phyloP scores from a whole-genome alignment of 2,888 invertebrate genomes.

The Gymnocheta viridis region DNA sequence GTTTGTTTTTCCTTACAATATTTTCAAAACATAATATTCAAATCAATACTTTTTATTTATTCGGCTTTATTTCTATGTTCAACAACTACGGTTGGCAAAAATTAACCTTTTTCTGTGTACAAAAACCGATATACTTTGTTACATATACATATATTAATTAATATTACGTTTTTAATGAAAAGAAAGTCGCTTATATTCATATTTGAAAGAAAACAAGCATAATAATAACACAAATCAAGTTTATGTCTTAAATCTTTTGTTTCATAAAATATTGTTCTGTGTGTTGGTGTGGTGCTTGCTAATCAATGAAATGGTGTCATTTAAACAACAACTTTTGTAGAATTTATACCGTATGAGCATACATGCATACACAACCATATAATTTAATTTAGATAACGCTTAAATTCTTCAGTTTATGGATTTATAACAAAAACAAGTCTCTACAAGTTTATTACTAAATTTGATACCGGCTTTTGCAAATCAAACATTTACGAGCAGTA shows the following conservation, averaged over 20 bases:
- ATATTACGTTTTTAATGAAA: not conserved
- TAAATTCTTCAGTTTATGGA: constrained; percentile 29
- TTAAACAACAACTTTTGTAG: constrained; percentile 40
- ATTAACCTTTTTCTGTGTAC: not conserved
- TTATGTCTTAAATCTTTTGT: constrained; percentile 62
- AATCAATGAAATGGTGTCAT: constrained; percentile 46
- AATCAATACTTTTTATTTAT: too few species aligned
- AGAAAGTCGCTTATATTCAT: constrained; percentile 5
- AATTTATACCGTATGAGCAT: not conserved
- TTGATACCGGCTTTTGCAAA: constrained; percentile 55
- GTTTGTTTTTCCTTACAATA: too few species aligned
- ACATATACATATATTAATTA: not conserved
- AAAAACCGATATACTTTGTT: too few species aligned
- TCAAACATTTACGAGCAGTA: not conserved
- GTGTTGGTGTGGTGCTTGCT: not conserved
- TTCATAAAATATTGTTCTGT: not conserved
- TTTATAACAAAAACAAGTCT: constrained; percentile 52
- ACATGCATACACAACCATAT: not conserved
- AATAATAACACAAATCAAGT: constrained; percentile 23
- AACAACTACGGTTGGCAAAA: too few species aligned
- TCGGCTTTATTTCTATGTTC: too few species aligned
- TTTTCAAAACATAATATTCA: too few species aligned
- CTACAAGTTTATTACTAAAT: constrained; percentile 38
- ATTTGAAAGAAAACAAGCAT: not conserved
- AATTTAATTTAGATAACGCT: constrained; percentile 1